A percentile compares a stretch with the other conserved stretches of the same genome.
Evolutionary conservation across 2,888 invertebrate species (phyloP).

Genomic region (Drosophila flavopinicola): DNA sequence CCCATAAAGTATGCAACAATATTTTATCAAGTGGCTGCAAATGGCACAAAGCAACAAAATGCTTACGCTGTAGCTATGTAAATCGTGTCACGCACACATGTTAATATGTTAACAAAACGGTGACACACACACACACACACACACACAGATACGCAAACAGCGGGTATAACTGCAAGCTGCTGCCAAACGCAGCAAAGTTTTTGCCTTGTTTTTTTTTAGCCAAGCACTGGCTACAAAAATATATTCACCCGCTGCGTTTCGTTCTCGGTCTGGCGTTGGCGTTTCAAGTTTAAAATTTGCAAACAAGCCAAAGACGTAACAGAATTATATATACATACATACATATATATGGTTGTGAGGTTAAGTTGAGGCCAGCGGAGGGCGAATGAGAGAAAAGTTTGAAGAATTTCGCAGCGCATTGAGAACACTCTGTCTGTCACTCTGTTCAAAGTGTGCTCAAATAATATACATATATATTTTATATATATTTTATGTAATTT

Average conservation of each 20-base stretch:
- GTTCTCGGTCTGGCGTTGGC: conserved; percentile 62
- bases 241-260: conserved; percentile 53
- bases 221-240: conserved; percentile 33
- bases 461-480: background rate
- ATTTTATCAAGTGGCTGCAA: conserved; percentile 52
- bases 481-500: background rate
- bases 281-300: conserved; percentile 75
- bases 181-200: conserved; percentile 68
- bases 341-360: conserved; percentile 17
- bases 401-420: background rate
- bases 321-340: conserved; percentile 36
- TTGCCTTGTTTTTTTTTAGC: conserved; percentile 29
- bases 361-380: conserved; percentile 31
- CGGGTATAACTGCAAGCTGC: conserved; percentile 54
- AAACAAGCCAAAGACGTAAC: conserved; percentile 63
- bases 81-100: conserved; percentile 63
- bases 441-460: too few species aligned
- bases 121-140: conserved; percentile 24
- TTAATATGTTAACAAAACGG: conserved; percentile 56
- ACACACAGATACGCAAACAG: conserved; percentile 18
- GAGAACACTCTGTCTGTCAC: conserved; percentile 30
- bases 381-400: conserved; percentile 7
- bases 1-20: conserved; percentile 43
- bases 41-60: conserved; percentile 40
- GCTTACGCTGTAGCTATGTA: conserved; percentile 31